Evolutionary conservation across 1,140 invertebrate species (phyloP).

Genomic region (Trissolcus basalis): DNA sequence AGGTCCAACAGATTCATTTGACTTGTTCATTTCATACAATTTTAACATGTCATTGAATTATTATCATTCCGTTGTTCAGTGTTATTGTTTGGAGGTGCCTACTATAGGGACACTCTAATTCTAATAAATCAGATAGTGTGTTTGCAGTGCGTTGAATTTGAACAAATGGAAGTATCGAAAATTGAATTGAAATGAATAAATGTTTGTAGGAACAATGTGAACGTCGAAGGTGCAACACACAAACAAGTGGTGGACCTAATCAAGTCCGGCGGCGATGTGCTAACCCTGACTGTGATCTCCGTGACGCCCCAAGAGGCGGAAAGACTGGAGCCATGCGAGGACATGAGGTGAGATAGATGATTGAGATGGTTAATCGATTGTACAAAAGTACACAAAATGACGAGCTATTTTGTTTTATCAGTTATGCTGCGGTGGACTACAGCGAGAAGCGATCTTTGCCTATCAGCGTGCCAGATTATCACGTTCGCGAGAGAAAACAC

Average conservation of each 20-base stretch:
- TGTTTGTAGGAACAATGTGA: constrained; percentile 93
- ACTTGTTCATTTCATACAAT: too few relatives aligned
- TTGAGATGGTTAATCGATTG: too few relatives aligned
- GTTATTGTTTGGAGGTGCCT: too few relatives aligned
- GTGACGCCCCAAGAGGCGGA: constrained; percentile 89
- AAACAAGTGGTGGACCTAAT: constrained; percentile 99
- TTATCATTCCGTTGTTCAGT: too few relatives aligned
- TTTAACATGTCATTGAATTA: too few relatives aligned
- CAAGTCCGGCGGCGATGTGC: constrained; percentile 97
- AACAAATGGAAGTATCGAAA: too few relatives aligned
- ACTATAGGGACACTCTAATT: too few relatives aligned
- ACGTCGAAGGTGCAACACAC: constrained; percentile 99
- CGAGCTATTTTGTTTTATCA: constrained; percentile 60
- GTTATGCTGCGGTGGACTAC: constrained; percentile 96
- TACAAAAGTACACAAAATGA: background rate
- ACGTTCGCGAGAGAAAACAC: constrained; percentile 85
- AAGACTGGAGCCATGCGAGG: constrained; percentile 73
- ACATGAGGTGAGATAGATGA: constrained; percentile 64
- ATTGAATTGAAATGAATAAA: too few relatives aligned
- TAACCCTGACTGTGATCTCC: constrained; percentile 96
- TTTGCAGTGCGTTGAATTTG: too few relatives aligned
- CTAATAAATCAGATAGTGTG: too few relatives aligned
- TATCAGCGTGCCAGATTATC: constrained; percentile 98
- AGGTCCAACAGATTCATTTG: constrained; percentile 35
- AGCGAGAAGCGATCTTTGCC: constrained; percentile 98